A percentile compares a stretch with the other conserved stretches of the same genome.
Conservation (phyloP, 2,113 vertebrate genomes). For the Sylvietta virens region DNA sequence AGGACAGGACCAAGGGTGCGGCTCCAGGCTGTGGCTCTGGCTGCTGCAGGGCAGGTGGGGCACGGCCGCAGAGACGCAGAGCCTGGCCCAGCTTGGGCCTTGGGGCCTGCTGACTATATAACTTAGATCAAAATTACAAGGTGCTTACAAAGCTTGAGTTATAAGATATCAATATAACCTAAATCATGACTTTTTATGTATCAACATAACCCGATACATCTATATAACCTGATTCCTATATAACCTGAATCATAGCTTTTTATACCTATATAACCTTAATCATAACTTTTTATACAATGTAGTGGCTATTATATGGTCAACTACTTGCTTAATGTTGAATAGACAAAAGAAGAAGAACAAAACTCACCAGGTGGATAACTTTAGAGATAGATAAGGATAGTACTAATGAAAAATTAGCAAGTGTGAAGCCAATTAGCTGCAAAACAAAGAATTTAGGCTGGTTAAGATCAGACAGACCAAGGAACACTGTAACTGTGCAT, state of each 20-base stretch:
- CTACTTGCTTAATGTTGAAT: not conserved
- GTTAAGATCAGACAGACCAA: not conserved
- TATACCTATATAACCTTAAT: not conserved
- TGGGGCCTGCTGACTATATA: not conserved
- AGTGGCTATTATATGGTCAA: not conserved
- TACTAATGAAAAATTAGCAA: not conserved
- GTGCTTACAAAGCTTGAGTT: not conserved
- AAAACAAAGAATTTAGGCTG: not conserved
- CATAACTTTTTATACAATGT: not conserved
- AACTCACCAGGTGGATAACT: not conserved
- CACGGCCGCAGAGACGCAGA: not conserved
- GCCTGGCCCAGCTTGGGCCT: not conserved
- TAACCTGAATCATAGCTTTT: not conserved
- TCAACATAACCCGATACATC: not conserved
- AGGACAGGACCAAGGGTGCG: not conserved
- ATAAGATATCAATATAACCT: not conserved
- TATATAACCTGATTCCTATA: not conserved
- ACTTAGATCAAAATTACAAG: not conserved
- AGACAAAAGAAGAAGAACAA: not conserved
- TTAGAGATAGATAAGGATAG: not conserved
- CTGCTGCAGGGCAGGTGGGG: not conserved
- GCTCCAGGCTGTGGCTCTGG: not conserved
- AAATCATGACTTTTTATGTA: not conserved
- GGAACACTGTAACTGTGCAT: not conserved
- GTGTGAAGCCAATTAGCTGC: not conserved